Evolutionary conservation across 2,888 invertebrate species (phyloP), one percentile per base, ranked within the genome.

Genomic region (Eupithecia abbreviata): DNA sequence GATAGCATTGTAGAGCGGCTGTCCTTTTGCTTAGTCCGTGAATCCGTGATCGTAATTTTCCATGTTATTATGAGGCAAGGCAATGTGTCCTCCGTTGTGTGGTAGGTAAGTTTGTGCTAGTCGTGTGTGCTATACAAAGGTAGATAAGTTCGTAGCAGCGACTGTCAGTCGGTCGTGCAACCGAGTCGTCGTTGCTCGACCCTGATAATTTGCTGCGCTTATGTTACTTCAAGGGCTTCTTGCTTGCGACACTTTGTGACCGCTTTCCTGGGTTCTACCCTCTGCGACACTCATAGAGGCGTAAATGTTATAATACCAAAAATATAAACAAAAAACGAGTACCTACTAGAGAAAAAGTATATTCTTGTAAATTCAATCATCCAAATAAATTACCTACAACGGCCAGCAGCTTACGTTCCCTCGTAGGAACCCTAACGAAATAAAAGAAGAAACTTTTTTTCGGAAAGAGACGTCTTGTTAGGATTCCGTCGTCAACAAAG

Each of bases 201-300:
- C 93, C 93, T 94, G 94, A 93, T 94, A 92, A 93, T 93, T 93
- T 93, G 91, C 94, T 93, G 93, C 92, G 92, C 93, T 93, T 92
- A 93, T 90, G 92, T 92, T 93, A 93, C 93, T 94, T 94, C 93
- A 93, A 94, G 91, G 94, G 94, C 94, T 94, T 94, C 94, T 94
- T 93, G 89, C 94, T 94, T 93, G 89, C 92, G 90, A 91, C 93
- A 92, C 89, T 85, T 87, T 86, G 88, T 84, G 88, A 83, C 90
- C 88, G 87, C 90, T 91, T 93, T 91, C 89, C 90, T 90, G 88
- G 89, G 89, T 91, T 91, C 88, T 88, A 90, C 86, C 87, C 87
- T 89, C 86, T 88, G 84, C 87, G 87, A 84, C 84, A 85, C 88
- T 47, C 47, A 10, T 18, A 68, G 12, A 7, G 43, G 15, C 65